Evolutionary conservation across 2,888 invertebrate species (phyloP), one percentile per base, ranked within the genome.

Genomic region (Clanis bilineata): DNA sequence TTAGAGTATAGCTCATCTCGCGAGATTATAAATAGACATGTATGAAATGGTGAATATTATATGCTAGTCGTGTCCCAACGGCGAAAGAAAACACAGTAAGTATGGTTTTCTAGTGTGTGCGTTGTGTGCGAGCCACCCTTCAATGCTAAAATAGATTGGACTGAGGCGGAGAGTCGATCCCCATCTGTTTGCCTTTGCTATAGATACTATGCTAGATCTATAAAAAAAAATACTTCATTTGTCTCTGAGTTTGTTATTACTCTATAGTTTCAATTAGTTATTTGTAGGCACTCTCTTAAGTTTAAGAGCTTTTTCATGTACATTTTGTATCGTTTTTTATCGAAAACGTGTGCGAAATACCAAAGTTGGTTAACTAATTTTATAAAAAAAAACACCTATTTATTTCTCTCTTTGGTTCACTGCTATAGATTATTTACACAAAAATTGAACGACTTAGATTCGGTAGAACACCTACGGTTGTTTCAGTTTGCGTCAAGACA

Each of bases 61-160:
- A 32, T n/a, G 15, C 51, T 51, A 51, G 51, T 51, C 51, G 51
- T 18, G 51, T 32, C 51, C 51, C 51, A 32, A 51, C 51, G 32
- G 15, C 51, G 51, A 15, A 51, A 18, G 51, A 32, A 51, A 28
- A 32, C 51, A 51, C 51, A 51, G 51, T 51, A 51, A 51, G 51
- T 51, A 18, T 47, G 15, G 47, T 47, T 47, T 51, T 32, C 51
- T 32, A 21, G 51, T 51, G 51, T 51, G 51, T 51, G 51, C 18
- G 32, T 51, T 18, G 51, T 51, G 18, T 47, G 51, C 28, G 51
- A 32, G 28, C 51, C 51, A 51, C 18, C 51, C 51, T 51, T 51
- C 51, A 32, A 28, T 10, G 51, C 51, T 51, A 18, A 51, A 51
- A 51, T 51, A 51, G 28, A 51, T 51, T 51, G 32, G 28, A 47